phyloP scores from a whole-genome alignment of 2,888 invertebrate species.

The Meteorus colon region DNA sequence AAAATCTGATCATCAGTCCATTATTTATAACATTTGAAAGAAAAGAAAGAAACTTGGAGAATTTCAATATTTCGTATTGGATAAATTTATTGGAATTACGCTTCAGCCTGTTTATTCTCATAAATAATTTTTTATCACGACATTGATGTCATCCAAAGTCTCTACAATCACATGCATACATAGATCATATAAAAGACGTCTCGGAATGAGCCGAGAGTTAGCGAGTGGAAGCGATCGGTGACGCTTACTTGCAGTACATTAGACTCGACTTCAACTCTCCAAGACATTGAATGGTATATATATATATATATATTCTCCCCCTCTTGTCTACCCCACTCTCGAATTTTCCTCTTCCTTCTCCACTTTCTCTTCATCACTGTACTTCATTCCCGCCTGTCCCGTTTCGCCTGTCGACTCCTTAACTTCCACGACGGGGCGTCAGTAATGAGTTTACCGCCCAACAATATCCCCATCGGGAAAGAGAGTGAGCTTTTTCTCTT shows the following conservation, averaged over 20 bases:
- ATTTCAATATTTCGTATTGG: neutral
- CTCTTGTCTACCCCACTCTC: neutral
- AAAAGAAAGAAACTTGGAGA: neutral
- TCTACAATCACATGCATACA: neutral
- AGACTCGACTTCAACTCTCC: constrained; percentile 24
- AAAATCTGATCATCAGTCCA: no score
- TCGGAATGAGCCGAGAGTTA: neutral
- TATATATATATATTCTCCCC: neutral
- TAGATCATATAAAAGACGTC: neutral
- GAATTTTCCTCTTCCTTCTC: neutral
- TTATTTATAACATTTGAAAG: no score
- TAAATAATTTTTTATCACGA: neutral
- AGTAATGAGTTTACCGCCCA: constrained; percentile 38
- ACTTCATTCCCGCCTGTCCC: constrained; percentile 18
- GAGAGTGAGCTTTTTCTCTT: neutral
- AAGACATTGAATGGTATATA: neutral
- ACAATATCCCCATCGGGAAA: constrained; percentile 22
- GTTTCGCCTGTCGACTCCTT: constrained; percentile 35
- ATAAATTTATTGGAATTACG: neutral
- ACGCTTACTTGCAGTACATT: constrained; percentile 34
- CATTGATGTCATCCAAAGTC: neutral
- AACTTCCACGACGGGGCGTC: constrained; percentile 22
- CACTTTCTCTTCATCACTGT: neutral
- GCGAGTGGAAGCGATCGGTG: constrained; percentile 27
- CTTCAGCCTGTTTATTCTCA: neutral